phyloP scores from a whole-genome alignment of 2,797 vertebrate genomes.

The Pseudochirops cupreus region DNA sequence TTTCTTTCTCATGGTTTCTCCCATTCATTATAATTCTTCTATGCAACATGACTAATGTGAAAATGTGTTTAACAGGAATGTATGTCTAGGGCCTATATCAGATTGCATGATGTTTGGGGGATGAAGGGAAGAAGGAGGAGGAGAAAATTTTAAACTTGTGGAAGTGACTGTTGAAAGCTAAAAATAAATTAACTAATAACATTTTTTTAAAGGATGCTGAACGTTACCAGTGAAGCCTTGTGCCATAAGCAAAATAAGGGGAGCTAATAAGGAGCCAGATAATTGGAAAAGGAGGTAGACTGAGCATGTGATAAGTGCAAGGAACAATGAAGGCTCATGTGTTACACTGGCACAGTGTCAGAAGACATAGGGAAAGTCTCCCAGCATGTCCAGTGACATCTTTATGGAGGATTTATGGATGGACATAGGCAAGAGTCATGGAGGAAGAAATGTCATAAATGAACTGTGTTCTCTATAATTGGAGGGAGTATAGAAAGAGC shows the following conservation, averaged over 20 bases:
- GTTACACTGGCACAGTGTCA: not conserved
- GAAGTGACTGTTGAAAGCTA: no score
- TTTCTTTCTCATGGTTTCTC: no score
- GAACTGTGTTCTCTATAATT: not conserved
- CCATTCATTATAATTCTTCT: no score
- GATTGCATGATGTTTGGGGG: no score
- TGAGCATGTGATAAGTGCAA: not conserved
- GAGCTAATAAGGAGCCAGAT: not conserved
- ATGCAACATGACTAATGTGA: no score
- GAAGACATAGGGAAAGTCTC: not conserved
- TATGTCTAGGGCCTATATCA: no score
- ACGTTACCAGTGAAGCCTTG: not conserved
- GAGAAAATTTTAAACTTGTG: no score
- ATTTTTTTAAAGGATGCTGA: not conserved
- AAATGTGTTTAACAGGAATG: no score
- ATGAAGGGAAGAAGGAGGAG: no score
- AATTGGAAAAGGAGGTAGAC: not conserved
- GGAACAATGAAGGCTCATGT: not conserved
- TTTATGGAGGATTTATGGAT: not conserved
- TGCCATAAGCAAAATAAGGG: not conserved
- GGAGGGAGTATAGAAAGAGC: not conserved
- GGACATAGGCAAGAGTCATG: not conserved
- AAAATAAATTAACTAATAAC: no score
- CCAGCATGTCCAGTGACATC: not conserved
- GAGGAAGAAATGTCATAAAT: not conserved